Base-by-base conservation (phyloP, 2,797 vertebrate species). In the Hydrolagus colliei region DNA sequence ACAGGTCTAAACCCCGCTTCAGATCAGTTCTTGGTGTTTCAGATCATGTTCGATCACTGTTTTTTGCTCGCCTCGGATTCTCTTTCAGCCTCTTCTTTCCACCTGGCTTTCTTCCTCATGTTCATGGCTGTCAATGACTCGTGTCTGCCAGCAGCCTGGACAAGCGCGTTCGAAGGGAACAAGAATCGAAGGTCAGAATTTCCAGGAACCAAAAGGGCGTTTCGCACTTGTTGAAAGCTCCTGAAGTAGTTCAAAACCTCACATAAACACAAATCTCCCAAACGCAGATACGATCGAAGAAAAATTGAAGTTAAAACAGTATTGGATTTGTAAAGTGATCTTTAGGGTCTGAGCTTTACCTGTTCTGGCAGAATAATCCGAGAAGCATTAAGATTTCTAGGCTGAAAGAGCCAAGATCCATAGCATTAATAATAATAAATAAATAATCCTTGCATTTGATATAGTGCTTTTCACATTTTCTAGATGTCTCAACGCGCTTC, bases 91-190 rank as follows among this genome's bases (percentile, higher is more conserved):
- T 96, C 95, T 2, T 93, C 92, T 90, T 86, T 95, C 94, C 90
- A 94, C 6, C 77, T 93, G 67, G 96, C 96, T 90, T 97, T 98
- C 91, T 91, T 97, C 90, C 96, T 94, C 89, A 98, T 82, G 91
- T 97, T 98, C 0, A 90, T 27, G 59, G 7, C 74, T 0, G 90
- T 89, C 88, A 98, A 92, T 41, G 93, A 91, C 87, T 97, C 95
- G 0, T 97, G 86, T 86, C 95, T 93, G 76, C 89, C 82, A 0
- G 61, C 86, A 82, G 94, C 95, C 97, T 98, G 89, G 63, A 88
- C 72, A 61, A 9, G 20, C 20, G n/a, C 5, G 59, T 59, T 41
- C 2, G 41, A 52, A 52, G 52, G 20, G 67, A 18, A 52, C 27
- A 68, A 71, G 68, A 11, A 20, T 71, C 0, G 16, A 20, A n/a